Evolutionary conservation across 2,113 vertebrate species (phyloP).

Genomic region (Hylia prasina): DNA sequence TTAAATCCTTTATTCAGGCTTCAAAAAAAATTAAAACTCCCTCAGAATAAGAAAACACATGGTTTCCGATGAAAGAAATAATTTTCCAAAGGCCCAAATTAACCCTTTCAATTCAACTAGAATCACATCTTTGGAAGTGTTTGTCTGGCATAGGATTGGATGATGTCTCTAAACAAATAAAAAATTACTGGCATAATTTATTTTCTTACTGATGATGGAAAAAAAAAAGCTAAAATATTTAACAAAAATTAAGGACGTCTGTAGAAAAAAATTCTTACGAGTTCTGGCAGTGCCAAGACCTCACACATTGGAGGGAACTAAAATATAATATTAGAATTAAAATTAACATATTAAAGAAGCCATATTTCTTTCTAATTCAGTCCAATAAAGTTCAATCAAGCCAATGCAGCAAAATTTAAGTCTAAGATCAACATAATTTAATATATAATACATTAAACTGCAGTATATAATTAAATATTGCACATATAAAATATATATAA

Average conservation of each 20-base stretch:
- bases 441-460: background rate
- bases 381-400: background rate
- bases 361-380: background rate
- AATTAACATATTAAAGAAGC: background rate
- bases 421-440: background rate
- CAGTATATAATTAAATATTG: background rate
- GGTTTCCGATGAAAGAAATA: background rate
- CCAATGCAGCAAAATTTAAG: background rate
- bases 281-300: background rate
- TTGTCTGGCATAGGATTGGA: background rate
- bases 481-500: background rate
- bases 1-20: background rate
- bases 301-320: background rate
- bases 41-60: background rate
- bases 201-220: background rate
- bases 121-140: background rate
- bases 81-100: background rate
- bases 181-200: background rate
- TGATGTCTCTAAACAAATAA: background rate
- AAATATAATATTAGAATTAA: background rate
- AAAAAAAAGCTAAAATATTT: background rate
- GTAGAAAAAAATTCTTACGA: background rate
- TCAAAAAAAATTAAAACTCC: background rate
- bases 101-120: rapidly evolving
- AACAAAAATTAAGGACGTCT: background rate